Evolutionary conservation across 2,113 vertebrate genomes (phyloP).

Genomic region (Trematomus loennbergii): DNA sequence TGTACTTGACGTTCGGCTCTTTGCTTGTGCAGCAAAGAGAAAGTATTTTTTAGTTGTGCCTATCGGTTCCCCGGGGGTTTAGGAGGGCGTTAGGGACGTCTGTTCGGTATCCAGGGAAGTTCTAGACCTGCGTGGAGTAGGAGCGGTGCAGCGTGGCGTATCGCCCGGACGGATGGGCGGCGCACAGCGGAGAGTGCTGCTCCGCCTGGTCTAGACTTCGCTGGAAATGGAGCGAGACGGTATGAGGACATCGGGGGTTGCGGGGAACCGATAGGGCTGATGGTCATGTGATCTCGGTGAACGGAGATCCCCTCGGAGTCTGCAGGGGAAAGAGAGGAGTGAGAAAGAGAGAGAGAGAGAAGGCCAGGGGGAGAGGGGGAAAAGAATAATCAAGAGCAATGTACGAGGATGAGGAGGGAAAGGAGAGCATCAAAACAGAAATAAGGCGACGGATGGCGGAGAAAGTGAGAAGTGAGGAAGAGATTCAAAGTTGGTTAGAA

Average conservation of each 20-base stretch:
- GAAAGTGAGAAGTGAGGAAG: slow-evolving; percentile 51
- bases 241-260: slow-evolving; percentile 86
- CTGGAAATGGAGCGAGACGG: slow-evolving; percentile 86
- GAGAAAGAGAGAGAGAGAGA: slow-evolving; percentile 60
- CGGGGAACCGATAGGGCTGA: slow-evolving; percentile 87
- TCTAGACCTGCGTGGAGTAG: slow-evolving; percentile 83
- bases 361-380: slow-evolving; percentile 47
- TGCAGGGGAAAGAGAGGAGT: slow-evolving; percentile 80
- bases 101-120: neutral
- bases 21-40: slow-evolving; percentile 59
- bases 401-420: slow-evolving; percentile 10
- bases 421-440: slow-evolving; percentile 56
- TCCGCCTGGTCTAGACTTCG: slow-evolving; percentile 85
- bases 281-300: slow-evolving; percentile 89
- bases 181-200: slow-evolving; percentile 69
- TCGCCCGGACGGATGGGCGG: slow-evolving; percentile 68
- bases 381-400: slow-evolving; percentile 74
- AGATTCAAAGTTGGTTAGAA: slow-evolving; percentile 67
- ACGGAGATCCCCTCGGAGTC: slow-evolving; percentile 84
- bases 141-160: slow-evolving; percentile 71
- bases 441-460: slow-evolving; percentile 58
- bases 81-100: slow-evolving; percentile 33
- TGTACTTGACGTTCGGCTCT: slow-evolving; percentile 38
- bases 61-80: slow-evolving; percentile 80
- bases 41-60: slow-evolving; percentile 67